Evolutionary conservation across 2,797 vertebrate genomes (phyloP), one percentile per base, ranked within the genome.

Genomic region (Vespertilio murinus): DNA sequence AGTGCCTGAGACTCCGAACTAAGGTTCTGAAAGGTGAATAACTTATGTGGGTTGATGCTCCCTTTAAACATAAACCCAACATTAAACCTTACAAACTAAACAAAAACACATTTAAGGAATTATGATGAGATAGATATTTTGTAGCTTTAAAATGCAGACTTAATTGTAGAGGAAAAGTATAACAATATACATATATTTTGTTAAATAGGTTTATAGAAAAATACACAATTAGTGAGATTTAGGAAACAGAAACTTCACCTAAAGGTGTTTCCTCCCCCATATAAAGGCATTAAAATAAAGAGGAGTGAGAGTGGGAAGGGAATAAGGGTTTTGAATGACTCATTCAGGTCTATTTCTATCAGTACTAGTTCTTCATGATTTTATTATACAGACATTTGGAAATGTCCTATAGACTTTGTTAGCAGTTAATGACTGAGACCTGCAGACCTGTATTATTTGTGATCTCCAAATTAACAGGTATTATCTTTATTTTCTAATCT

Each of bases 401-500:
- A 96, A n/a, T 86, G 75, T 88, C 79, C 86, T 94, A 94, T 67
- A 97, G 14, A 88, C 78, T 85, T 33, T 64, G 84, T 91, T 73
- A 91, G 75, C 70, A 97, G 33, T 94, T 86, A 97, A 96, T 97
- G 97, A 94, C 81, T 95, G 93, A 97, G 96, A 93, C 82, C 96
- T 96, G 45, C 74, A 97, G 93, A 95, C 93, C 92, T 97, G 95
- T 94, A 52, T 88, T 92, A 96, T 92, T 97, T 95, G 74, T 96
- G 95, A 97, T 92, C 93, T 74, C 42, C 96, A 97, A 97, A 97
- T 97, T 97, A 97, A 97, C 80, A 96, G 95, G 89, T 93, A 97
- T 97, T 96, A 96, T 88, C 94, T 95, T 97, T 95, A 87, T 96
- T 94, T 98, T 88, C 96, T 98, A 97, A 97, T 97, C 96, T 96